These are phyloP conservation scores for Crepidodera aurea DNA, from an alignment of 2,888 invertebrate species.

Conservation along the genomic window DNA sequence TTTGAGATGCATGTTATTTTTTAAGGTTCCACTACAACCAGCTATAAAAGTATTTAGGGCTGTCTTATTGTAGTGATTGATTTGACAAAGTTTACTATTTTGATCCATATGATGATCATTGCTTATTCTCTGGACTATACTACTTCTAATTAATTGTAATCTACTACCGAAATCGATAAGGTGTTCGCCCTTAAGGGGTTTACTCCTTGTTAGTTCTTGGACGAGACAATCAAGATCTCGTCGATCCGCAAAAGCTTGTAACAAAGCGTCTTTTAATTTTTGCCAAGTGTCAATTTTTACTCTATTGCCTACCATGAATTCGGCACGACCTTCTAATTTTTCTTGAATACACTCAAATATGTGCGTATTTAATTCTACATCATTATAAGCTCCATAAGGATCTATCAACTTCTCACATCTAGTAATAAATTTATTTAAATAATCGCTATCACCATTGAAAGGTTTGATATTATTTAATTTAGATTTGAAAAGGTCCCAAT, in stretches of 20 bases:
- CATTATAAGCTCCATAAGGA: background rate
- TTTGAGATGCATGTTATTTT: too few species aligned
- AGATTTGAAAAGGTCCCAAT: too few species aligned
- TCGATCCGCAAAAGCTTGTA: conserved; percentile 22
- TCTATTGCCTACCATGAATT: conserved; percentile 27
- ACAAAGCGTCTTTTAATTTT: conserved; percentile 12
- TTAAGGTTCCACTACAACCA: too few species aligned
- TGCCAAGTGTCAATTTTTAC: conserved; percentile 18
- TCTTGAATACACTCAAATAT: conserved; percentile 28
- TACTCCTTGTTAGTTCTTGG: conserved; percentile 20
- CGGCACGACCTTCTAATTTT: conserved; percentile 20
- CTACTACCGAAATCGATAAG: conserved; percentile 15
- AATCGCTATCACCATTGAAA: background rate
- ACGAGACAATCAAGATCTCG: conserved; percentile 16
- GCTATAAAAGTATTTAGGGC: too few species aligned
- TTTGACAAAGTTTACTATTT: too few species aligned
- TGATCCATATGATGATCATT: too few species aligned
- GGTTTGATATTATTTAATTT: too few species aligned
- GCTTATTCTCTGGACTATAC: too few species aligned
- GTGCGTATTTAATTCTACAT: conserved; percentile 12
- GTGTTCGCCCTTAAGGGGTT: conserved; percentile 9
- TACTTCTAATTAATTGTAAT: too few species aligned
- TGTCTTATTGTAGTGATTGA: too few species aligned
- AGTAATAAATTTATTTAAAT: conserved; percentile 14
- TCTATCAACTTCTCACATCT: background rate